Conservation (phyloP, 2,888 invertebrate genomes). For the Drosophila barbarae region DNA sequence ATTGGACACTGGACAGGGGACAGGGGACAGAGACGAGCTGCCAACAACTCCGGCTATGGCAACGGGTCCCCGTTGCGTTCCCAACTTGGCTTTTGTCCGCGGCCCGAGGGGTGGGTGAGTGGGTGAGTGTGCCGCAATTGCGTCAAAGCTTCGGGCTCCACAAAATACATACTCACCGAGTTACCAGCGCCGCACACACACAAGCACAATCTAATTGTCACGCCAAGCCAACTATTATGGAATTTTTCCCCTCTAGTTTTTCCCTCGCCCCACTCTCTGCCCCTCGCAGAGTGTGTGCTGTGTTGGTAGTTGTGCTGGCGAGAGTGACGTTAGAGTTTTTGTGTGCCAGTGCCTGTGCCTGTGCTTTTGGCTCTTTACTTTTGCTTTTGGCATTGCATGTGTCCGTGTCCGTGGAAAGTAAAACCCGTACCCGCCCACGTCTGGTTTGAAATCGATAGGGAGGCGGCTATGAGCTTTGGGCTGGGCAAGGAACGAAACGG, state of each 20-base stretch:
- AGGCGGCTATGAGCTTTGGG: neutral
- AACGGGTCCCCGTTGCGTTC: constrained; percentile 5
- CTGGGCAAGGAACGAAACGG: neutral
- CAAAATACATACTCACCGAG: constrained; percentile 15
- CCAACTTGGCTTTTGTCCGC: constrained; percentile 14
- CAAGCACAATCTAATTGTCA: constrained; percentile 68
- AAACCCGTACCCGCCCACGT: constrained; percentile 39
- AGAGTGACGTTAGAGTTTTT: constrained; percentile 64
- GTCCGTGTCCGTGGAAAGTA: constrained; percentile 65
- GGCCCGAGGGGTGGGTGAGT: constrained; percentile 10
- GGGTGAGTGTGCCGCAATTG: constrained; percentile 62
- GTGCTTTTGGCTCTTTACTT: constrained; percentile 55
- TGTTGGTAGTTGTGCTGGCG: constrained; percentile 8
- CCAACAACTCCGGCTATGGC: neutral
- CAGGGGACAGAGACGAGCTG: neutral
- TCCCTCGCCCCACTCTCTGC: constrained; percentile 6
- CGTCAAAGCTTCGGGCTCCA: constrained; percentile 51
- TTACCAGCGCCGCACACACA: constrained; percentile 31
- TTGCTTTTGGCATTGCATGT: constrained; percentile 68
- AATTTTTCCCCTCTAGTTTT: constrained; percentile 58
- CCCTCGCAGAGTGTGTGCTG: constrained; percentile 5
- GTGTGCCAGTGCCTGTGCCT: neutral
- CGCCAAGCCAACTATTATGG: constrained; percentile 74
- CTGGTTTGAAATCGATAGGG: constrained; percentile 58
- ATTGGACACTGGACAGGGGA: neutral